Base-by-base conservation (phyloP, 2,797 vertebrate species). In the Microcaecilia unicolor region DNA sequence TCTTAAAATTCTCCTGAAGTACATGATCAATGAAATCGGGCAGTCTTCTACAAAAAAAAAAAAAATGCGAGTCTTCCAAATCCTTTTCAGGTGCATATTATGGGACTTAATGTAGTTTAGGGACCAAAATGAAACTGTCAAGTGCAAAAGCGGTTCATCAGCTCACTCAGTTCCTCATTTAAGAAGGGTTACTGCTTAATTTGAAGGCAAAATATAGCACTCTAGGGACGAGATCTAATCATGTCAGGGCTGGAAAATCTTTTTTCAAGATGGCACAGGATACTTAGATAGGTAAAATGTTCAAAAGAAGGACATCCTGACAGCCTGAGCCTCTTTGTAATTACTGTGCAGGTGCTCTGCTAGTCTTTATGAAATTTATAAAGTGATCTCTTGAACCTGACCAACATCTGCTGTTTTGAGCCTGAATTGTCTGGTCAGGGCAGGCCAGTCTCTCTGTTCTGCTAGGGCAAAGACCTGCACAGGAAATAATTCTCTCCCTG, bases 271-370 rank as follows among this genome's bases (percentile, higher is more conserved):
- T 80, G 62, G 54, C 71, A 61, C 52, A 14, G 41, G 64, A 58
- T 52, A 73, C 51, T 65, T 70, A 61, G 78, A 78, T 72, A 64
- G 16, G 58, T 51, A 41, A 51, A 65, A 72, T 75, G 60, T 72
- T 58, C 61, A 67, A 58, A 28, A 62, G 62, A 62, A 72, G 68
- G 58, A 84, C 86, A 70, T 41, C 74, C 76, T 81, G 83, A 84
- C 80, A 78, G 62, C 58, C 44, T 64, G 60, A 67, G 48, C 31
- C 51, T 61, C 83, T 85, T 87, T 87, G 83, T 85, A 87, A 80
- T 87, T 69, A 71, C 58, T 66, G 76, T 84, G 84, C 86, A 89
- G 86, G 85, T 88, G 86, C 70, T 80, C 76, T 83, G 83, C 72
- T 79, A 81, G 61, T 85, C 79, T 83, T 48, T 73, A 72, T 83